These are phyloP conservation scores for Leptura quadrifasciata DNA, from an alignment of 2,888 invertebrate genomes.

Conservation along the genomic window DNA sequence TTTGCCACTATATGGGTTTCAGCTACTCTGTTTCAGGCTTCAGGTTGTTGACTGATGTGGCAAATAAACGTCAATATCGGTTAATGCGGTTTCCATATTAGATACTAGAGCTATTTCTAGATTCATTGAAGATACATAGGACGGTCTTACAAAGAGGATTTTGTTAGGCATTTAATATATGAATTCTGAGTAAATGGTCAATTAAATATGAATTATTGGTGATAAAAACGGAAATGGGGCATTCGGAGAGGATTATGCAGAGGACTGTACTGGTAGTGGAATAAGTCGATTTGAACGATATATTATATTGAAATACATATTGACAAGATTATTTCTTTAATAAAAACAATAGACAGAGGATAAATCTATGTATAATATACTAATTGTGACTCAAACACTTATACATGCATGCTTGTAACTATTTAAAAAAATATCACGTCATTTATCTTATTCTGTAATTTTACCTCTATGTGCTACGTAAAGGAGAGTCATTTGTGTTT, in stretches of 20 bases:
- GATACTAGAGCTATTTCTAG: neutral
- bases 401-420: too few relatives aligned
- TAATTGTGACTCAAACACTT: too few relatives aligned
- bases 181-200: neutral
- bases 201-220: neutral
- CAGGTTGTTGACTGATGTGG: conserved; percentile 10
- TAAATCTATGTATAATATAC: too few relatives aligned
- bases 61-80: conserved; percentile 14
- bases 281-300: too few relatives aligned
- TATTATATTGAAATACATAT: too few relatives aligned
- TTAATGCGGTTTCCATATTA: conserved; percentile 13
- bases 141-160: neutral
- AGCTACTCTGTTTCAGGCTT: conserved; percentile 9
- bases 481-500: too few relatives aligned
- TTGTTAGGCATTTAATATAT: neutral
- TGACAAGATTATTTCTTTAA: too few relatives aligned
- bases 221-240: neutral
- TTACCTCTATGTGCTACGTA: too few relatives aligned
- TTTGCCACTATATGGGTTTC: neutral
- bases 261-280: too few relatives aligned
- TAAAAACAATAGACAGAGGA: too few relatives aligned
- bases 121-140: neutral
- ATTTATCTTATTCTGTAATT: too few relatives aligned
- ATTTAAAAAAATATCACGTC: too few relatives aligned
- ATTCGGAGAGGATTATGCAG: neutral